A percentile compares a stretch with the other conserved stretches of the same genome.
phyloP scores from a whole-genome alignment of 2,888 invertebrate genomes.

The Escarpia spicata region DNA sequence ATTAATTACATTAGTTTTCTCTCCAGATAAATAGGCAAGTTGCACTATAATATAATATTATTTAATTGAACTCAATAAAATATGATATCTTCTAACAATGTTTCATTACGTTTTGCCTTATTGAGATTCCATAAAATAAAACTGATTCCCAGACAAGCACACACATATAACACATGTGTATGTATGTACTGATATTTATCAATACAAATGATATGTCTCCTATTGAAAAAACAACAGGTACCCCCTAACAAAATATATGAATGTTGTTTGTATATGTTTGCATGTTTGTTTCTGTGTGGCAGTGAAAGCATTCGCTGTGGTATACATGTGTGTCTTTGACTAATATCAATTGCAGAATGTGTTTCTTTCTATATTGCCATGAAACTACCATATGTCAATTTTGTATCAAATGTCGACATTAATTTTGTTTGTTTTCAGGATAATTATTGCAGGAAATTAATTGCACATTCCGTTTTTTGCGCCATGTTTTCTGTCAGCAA shows the following conservation, averaged over 20 bases:
- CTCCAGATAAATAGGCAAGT: background rate
- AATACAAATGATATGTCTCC: background rate
- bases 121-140: background rate
- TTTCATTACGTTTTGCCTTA: background rate
- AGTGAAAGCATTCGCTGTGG: background rate
- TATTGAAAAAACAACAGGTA: background rate
- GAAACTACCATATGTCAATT: background rate
- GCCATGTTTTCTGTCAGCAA: conserved; percentile 11
- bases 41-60: background rate
- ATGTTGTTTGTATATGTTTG: background rate
- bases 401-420: background rate
- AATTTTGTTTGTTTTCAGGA: background rate
- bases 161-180: background rate
- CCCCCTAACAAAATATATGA: background rate
- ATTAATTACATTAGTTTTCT: background rate
- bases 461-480: background rate
- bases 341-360: background rate
- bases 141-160: background rate
- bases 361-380: background rate
- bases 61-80: background rate
- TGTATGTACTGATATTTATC: background rate
- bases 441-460: background rate
- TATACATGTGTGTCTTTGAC: background rate
- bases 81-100: background rate
- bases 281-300: background rate